Conservation (phyloP, 2,888 invertebrate species). For the Lepidocyrtoides sp. region DNA sequence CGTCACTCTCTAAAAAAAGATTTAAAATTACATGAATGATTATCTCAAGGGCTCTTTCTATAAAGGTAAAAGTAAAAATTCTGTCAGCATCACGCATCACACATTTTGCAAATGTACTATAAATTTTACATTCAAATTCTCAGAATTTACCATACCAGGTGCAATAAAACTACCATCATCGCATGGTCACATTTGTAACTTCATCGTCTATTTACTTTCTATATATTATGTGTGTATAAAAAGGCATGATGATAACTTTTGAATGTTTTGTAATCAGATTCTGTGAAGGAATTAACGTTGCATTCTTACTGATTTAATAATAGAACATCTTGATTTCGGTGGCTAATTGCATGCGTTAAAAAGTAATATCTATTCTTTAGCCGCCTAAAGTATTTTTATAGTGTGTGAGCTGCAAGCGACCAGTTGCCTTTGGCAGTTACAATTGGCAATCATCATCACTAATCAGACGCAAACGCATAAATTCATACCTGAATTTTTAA, state of each 20-base stretch:
- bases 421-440: too few species aligned
- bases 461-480: too few species aligned
- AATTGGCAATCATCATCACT: too few species aligned
- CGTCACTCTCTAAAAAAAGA: slow-evolving; percentile 86
- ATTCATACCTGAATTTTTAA: too few species aligned
- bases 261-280: neutral
- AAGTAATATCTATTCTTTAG: neutral
- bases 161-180: neutral
- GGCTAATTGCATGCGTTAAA: neutral
- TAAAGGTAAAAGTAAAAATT: neutral
- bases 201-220: neutral
- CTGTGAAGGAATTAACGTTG: neutral
- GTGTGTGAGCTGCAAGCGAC: neutral
- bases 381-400: neutral
- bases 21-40: neutral
- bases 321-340: slow-evolving; percentile 8
- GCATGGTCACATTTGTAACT: neutral
- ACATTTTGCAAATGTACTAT: neutral
- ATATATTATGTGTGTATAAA: too few species aligned
- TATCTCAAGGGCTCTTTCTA: neutral
- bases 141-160: neutral
- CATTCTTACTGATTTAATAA: neutral
- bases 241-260: neutral
- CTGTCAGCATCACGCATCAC: neutral
- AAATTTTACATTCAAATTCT: neutral